Evolutionary conservation across 2,888 invertebrate genomes (phyloP).

Genomic region (Psylliodes chrysocephalus): DNA sequence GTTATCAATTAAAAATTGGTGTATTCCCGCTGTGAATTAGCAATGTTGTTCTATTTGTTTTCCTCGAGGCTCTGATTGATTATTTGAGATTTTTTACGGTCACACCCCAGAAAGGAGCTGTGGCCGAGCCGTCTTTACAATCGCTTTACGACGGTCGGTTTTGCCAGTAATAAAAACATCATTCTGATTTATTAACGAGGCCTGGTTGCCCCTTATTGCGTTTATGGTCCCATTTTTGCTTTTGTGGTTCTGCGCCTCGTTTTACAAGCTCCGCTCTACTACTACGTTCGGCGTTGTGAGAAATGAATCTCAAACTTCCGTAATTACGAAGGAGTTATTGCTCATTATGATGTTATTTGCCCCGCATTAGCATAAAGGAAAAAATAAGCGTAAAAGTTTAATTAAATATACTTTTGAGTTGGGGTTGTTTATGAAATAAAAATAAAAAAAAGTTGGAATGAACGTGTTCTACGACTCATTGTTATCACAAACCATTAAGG

Average conservation of each 20-base stretch:
- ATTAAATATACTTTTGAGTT: slow-evolving; percentile 16
- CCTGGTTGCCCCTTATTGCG: slow-evolving; percentile 46
- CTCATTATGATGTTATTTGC: slow-evolving; percentile 29
- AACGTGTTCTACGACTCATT: neutral
- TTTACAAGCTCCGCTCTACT: slow-evolving; percentile 38
- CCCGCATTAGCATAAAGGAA: slow-evolving; percentile 23
- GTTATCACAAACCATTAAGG: neutral
- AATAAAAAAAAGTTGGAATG: neutral
- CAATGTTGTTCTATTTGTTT: slow-evolving; percentile 39
- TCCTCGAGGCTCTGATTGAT: slow-evolving; percentile 25
- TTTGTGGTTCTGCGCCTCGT: slow-evolving; percentile 33
- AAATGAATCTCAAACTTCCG: slow-evolving; percentile 32
- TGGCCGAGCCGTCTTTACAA: slow-evolving; percentile 37
- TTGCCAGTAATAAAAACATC: slow-evolving; percentile 55
- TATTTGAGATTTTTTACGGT: slow-evolving; percentile 33
- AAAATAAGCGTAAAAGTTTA: slow-evolving; percentile 11
- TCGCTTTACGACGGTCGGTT: slow-evolving; percentile 49
- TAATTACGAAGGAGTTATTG: slow-evolving; percentile 31
- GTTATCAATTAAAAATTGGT: slow-evolving; percentile 34
- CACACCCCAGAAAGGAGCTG: slow-evolving; percentile 31
- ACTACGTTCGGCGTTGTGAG: slow-evolving; percentile 26
- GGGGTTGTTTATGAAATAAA: slow-evolving; percentile 3
- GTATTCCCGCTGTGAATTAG: slow-evolving; percentile 34
- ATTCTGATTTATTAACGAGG: slow-evolving; percentile 54
- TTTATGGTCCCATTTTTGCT: slow-evolving; percentile 50